Evolutionary conservation across 2,888 invertebrate genomes (phyloP).

Genomic region (Drosophila borborema): DNA sequence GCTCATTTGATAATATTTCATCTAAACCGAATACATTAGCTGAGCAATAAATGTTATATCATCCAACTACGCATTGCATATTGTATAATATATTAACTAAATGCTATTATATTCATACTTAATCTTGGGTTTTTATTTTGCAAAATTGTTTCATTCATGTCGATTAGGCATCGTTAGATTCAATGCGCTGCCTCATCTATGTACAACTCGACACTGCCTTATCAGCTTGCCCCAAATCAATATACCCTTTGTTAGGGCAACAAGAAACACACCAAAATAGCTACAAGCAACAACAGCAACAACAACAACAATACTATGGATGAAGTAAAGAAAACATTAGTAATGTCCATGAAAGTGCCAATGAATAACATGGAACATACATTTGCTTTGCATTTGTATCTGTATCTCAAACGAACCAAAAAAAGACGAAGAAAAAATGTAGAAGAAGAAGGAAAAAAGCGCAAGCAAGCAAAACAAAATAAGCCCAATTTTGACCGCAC

Average conservation of each 20-base stretch:
- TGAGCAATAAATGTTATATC: neutral
- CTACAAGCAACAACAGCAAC: neutral
- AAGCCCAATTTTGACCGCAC: slow-evolving; percentile 74
- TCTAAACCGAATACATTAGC: neutral
- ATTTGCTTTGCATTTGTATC: slow-evolving; percentile 66
- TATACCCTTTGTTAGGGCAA: slow-evolving; percentile 36
- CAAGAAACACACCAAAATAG: neutral
- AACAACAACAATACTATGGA: slow-evolving; percentile 9
- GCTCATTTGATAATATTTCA: too few species aligned
- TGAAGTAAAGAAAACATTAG: slow-evolving; percentile 50
- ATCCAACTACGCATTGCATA: neutral
- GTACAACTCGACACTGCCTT: neutral
- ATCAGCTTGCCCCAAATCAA: slow-evolving; percentile 9
- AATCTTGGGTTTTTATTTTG: neutral
- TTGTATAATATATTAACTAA: too few species aligned
- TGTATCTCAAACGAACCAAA: slow-evolving; percentile 44
- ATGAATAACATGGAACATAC: slow-evolving; percentile 74
- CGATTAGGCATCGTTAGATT: neutral
- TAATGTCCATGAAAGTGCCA: slow-evolving; percentile 77
- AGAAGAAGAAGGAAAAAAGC: slow-evolving; percentile 9
- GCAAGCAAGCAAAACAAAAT: slow-evolving; percentile 40
- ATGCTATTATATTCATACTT: too few species aligned
- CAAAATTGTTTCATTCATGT: neutral
- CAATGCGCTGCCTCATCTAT: slow-evolving; percentile 3
- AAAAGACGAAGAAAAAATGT: neutral